Evolutionary conservation across 2,113 vertebrate genomes (phyloP), one percentile per base, ranked within the genome.

Genomic region (Eptesicus fuscus): DNA sequence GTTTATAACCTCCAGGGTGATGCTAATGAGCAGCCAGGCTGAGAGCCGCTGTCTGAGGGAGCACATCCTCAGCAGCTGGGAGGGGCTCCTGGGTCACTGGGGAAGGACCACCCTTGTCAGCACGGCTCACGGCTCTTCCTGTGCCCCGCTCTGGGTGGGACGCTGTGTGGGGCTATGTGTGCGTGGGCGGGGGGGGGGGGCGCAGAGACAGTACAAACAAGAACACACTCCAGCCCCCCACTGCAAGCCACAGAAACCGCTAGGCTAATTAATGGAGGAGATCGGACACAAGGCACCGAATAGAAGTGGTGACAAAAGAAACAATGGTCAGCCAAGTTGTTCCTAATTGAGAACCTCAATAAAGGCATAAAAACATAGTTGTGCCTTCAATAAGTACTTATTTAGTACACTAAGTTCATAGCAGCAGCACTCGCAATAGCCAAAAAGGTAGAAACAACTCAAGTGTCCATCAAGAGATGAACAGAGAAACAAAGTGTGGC

Each of bases 81-180:
- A 51, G 17, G n/a, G 78, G 44, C 30, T 53, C 56, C 44, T 23
- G 4, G 44, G 28, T 18, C 22, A 0, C 59, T n/a, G 65, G 67
- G 67, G 87, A 56, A 61, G 71, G 13, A 12, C 69, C 35, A 10
- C 44, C 22, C 35, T 79, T 1, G 0, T 35, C 18, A 28, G 37
- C 32, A 7, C 17, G 6, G 42, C 25, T 13, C 7, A 42, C 0
- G 6, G 44, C 30, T 70, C 59, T 70, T 73, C 42, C 83, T 22
- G 17, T 44, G 35, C 35, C 77, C 70, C 22, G 25, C 17, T 67
- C 47, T 7, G 56, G 56, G 53, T 11, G 8, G 16, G 56, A 47
- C 0, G 0, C 49, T 1, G 18, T n/a, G 37, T 10, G 49, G 63
- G 22, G 78, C 25, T 28, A 1, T 11, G 32, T 9, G 5, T 16